Conservation (phyloP, 2,113 vertebrate genomes). For the Indicator maculatus region DNA sequence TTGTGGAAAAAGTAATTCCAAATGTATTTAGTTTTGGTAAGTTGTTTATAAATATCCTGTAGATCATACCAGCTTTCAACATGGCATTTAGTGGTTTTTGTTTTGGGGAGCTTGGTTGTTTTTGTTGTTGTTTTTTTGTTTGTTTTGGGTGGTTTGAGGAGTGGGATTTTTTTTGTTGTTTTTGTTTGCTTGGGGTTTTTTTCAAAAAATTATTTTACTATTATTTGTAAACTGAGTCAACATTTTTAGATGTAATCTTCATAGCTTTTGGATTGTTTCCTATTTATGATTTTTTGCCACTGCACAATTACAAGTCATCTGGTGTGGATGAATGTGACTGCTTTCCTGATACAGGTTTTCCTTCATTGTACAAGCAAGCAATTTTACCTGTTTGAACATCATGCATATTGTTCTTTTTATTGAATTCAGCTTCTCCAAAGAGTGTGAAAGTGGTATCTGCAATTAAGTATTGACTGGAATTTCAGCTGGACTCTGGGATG, state of each 20-base stretch:
- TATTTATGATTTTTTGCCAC: neutral
- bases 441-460: neutral
- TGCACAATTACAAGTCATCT: neutral
- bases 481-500: neutral
- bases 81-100: neutral
- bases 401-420: neutral
- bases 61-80: neutral
- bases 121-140: too few relatives aligned
- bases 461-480: neutral
- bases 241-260: neutral
- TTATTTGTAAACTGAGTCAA: neutral
- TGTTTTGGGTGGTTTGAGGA: too few relatives aligned
- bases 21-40: conserved; percentile 91
- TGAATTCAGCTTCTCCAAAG: neutral
- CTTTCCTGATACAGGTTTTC: neutral
- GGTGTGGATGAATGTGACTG: neutral
- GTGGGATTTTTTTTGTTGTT: too few relatives aligned
- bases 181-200: too few relatives aligned
- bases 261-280: neutral
- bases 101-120: too few relatives aligned
- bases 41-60: conserved; percentile 1
- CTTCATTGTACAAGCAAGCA: neutral
- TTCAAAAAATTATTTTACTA: too few relatives aligned
- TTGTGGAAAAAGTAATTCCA: conserved; percentile 76
- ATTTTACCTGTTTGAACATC: neutral